A percentile compares a stretch with the other conserved stretches of the same genome.
phyloP scores from a whole-genome alignment of 2,113 vertebrate species.

The Nesogale talazaci region DNA sequence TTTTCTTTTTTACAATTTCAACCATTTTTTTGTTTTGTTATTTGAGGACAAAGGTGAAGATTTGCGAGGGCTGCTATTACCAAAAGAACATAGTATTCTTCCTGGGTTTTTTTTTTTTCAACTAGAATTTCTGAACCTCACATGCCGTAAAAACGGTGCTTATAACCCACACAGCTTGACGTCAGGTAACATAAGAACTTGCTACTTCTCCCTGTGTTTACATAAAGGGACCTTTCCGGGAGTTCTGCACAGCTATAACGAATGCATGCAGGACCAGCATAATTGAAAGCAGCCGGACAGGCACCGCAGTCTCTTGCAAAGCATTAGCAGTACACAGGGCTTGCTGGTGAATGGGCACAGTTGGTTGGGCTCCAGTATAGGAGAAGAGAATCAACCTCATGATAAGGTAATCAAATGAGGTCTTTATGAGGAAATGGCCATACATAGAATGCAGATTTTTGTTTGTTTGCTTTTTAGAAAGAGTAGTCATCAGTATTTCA shows the following conservation, averaged over 20 bases:
- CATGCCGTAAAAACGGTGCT: background rate
- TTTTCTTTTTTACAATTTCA: conserved; percentile 21
- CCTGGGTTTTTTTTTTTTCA: background rate
- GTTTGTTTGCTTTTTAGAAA: no score
- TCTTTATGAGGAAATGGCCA: background rate
- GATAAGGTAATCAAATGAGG: background rate
- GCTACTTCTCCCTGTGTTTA: conserved; percentile 59
- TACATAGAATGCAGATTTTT: no score
- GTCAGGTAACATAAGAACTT: conserved; percentile 49
- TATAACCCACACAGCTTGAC: background rate
- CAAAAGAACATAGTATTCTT: conserved; percentile 1
- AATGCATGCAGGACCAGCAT: background rate
- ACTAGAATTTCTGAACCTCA: background rate
- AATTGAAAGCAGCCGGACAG: conserved; percentile 68
- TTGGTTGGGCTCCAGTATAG: background rate
- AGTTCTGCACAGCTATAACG: conserved; percentile 13
- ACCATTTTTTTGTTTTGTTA: background rate
- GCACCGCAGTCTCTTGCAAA: background rate
- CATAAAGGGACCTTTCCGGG: conserved; percentile 16
- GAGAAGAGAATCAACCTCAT: background rate
- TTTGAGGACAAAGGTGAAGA: background rate
- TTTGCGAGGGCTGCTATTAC: background rate
- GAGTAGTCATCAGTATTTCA: background rate
- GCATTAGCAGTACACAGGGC: conserved; percentile 16
- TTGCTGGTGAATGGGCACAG: conserved; percentile 1